phyloP scores from a whole-genome alignment of 2,113 vertebrate genomes.

The Paracanthobrama guichenoti region DNA sequence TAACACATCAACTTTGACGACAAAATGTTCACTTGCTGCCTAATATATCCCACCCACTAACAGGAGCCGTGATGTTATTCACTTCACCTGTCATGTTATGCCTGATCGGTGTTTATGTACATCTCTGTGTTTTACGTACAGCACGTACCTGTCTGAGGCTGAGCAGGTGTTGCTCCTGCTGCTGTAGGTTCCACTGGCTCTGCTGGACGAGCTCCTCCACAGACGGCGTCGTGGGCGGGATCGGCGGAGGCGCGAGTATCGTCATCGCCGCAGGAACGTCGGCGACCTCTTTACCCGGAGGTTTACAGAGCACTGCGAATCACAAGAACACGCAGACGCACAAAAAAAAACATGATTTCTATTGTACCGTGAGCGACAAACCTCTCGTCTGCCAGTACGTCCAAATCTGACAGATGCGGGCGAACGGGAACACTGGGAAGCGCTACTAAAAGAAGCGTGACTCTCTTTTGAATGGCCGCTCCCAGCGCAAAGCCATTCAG shows the following conservation, averaged over 20 bases:
- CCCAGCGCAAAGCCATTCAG: constrained; percentile 42
- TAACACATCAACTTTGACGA: too few relatives aligned
- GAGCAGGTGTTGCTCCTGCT: constrained; percentile 96
- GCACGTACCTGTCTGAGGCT: constrained; percentile 84
- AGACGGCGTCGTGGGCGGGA: constrained; percentile 72
- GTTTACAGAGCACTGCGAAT: constrained; percentile 85
- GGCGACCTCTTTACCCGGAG: constrained; percentile 79
- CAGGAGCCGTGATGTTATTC: too few relatives aligned
- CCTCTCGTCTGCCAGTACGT: neutral
- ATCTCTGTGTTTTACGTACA: too few relatives aligned
- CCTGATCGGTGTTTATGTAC: too few relatives aligned
- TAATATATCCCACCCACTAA: too few relatives aligned
- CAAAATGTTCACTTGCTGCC: too few relatives aligned
- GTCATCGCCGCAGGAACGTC: constrained; percentile 77
- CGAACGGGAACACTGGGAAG: neutral
- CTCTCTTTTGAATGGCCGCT: constrained; percentile 32
- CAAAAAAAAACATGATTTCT: neutral
- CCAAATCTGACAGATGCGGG: constrained; percentile 5
- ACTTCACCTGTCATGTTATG: too few relatives aligned
- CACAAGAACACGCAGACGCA: neutral
- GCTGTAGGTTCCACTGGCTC: constrained; percentile 96
- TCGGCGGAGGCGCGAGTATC: constrained; percentile 69
- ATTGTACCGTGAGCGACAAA: neutral
- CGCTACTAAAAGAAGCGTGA: neutral
- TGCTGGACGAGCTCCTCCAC: constrained; percentile 95